Evolutionary conservation across 2,797 vertebrate genomes (phyloP).

Genomic region (Mormyrus proboscirostris): DNA sequence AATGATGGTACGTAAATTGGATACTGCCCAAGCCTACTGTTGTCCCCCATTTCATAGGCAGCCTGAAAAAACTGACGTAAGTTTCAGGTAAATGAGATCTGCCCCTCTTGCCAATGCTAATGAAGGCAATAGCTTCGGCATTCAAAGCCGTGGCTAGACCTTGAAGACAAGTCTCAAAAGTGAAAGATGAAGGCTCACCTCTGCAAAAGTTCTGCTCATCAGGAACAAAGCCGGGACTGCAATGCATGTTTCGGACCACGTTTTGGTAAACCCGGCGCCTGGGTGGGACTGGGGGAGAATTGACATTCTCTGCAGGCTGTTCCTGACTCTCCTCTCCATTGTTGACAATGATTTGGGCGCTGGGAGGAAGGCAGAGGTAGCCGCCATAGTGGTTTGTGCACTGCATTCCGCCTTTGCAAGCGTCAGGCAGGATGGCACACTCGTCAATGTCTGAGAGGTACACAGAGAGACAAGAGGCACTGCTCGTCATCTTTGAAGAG

Average conservation of each 20-base stretch:
- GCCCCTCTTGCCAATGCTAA: background rate
- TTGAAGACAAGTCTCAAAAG: background rate
- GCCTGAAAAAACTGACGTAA: background rate
- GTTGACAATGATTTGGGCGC: conserved; percentile 74
- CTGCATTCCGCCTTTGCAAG: conserved; percentile 82
- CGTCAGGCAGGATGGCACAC: conserved; percentile 72
- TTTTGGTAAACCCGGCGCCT: background rate
- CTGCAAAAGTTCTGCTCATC: conserved; percentile 71
- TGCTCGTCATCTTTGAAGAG: background rate
- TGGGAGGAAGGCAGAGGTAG: conserved; percentile 78
- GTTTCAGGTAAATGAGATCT: background rate
- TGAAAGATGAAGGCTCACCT: conserved; percentile 56
- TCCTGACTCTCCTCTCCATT: conserved; percentile 15
- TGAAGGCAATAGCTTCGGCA: background rate
- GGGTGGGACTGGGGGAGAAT: conserved; percentile 7
- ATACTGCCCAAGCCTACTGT: background rate
- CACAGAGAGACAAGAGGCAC: background rate
- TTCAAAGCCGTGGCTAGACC: background rate
- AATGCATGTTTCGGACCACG: conserved; percentile 54
- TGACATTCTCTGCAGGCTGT: conserved; percentile 43
- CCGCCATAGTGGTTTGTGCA: conserved; percentile 80
- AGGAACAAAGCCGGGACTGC: conserved; percentile 62
- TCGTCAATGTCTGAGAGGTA: conserved; percentile 72
- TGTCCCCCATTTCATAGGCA: background rate
- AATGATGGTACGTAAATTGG: background rate